These are phyloP conservation scores for Adoxophyes honmai DNA, from an alignment of 1,140 invertebrate genomes.

Conservation along the genomic window DNA sequence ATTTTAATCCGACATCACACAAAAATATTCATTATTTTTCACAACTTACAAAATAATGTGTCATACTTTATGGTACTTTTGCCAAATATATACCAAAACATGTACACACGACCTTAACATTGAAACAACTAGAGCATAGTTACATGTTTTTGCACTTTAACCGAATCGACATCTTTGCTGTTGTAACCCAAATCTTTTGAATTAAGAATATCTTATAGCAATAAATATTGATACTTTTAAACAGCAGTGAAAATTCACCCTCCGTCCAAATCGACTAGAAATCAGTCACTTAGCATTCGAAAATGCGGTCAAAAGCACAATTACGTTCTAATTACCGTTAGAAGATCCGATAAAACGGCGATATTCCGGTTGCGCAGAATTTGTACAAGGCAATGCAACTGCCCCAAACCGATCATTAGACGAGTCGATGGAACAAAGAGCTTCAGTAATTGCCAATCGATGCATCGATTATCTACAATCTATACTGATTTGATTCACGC, in stretches of 20 bases:
- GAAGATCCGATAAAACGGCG: conserved; percentile 31
- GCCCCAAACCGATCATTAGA: conserved; percentile 38
- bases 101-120: too few relatives aligned
- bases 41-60: too few relatives aligned
- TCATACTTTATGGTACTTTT: too few relatives aligned
- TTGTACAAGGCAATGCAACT: conserved; percentile 30
- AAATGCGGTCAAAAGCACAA: conserved; percentile 11
- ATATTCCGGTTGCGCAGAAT: conserved; percentile 35
- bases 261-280: not conserved
- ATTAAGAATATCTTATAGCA: too few relatives aligned
- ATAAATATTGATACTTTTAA: not conserved
- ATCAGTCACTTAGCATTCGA: conserved; percentile 1
- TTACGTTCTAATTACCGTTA: conserved; percentile 27
- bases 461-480: conserved; percentile 20
- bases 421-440: conserved; percentile 35
- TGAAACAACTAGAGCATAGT: too few relatives aligned
- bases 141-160: too few relatives aligned
- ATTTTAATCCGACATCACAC: too few relatives aligned
- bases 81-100: too few relatives aligned
- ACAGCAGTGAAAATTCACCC: not conserved
- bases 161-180: too few relatives aligned
- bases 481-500: conserved; percentile 15
- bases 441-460: conserved; percentile 26
- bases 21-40: too few relatives aligned
- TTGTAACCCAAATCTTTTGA: too few relatives aligned